A percentile compares a stretch with the other conserved stretches of the same genome.
Evolutionary conservation across 2,113 vertebrate genomes (phyloP).

Genomic region (Andinoacara biseriatus): DNA sequence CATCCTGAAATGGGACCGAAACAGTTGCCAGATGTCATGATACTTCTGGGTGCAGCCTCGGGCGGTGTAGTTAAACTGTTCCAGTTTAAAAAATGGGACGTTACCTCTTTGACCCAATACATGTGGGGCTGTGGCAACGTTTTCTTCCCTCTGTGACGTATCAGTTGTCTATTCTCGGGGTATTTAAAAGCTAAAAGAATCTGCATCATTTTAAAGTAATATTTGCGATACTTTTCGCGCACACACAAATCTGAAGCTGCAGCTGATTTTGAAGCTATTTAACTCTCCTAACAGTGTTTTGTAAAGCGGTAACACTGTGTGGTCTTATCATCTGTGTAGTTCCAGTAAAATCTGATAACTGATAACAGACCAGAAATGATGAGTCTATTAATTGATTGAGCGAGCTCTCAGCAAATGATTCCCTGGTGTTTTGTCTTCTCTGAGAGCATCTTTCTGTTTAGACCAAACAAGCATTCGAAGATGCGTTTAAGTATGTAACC

Average conservation of each 20-base stretch:
- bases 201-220: fast-evolving
- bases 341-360: slow-evolving; percentile 8
- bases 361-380: slow-evolving; percentile 1
- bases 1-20: neutral
- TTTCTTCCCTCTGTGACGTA: neutral
- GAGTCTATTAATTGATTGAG: neutral
- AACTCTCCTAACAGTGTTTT: neutral
- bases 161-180: neutral
- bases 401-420: neutral
- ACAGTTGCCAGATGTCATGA: neutral
- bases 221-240: neutral
- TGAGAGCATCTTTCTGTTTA: neutral
- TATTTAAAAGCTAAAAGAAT: neutral
- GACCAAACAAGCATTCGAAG: neutral
- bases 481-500: neutral
- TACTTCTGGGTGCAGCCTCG: neutral
- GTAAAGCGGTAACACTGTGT: neutral
- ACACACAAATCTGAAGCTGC: neutral
- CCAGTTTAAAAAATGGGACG: slow-evolving; percentile 9
- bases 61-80: neutral
- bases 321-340: neutral
- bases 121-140: neutral
- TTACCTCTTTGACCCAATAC: neutral
- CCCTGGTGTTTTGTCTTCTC: neutral
- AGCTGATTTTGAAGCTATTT: neutral